Evolutionary conservation across 2,888 invertebrate genomes (phyloP).

Genomic region (Diadromus collaris): DNA sequence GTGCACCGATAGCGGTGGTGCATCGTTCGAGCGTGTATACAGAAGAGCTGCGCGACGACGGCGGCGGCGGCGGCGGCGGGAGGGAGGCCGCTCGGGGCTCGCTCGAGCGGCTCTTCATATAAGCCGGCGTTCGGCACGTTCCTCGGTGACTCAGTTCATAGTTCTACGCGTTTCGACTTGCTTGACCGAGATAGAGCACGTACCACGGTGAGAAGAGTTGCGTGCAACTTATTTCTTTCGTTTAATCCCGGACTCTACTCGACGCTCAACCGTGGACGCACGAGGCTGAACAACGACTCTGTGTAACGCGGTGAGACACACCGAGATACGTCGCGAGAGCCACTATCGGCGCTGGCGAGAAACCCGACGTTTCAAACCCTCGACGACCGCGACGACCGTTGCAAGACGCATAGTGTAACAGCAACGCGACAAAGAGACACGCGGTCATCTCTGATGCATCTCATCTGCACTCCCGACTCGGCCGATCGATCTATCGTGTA

Average conservation of each 20-base stretch:
- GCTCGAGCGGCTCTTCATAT: constrained; percentile 61
- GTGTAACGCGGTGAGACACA: background rate
- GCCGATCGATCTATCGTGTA: background rate
- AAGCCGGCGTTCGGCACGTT: constrained; percentile 66
- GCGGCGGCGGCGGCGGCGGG: background rate
- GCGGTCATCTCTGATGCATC: constrained; percentile 23
- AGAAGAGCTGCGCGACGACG: background rate
- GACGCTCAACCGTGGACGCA: background rate
- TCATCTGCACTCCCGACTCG: background rate
- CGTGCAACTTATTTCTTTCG: constrained; percentile 49
- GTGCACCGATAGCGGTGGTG: constrained; percentile 6
- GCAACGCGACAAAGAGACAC: constrained; percentile 27
- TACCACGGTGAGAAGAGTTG: constrained; percentile 19
- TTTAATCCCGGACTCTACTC: constrained; percentile 32
- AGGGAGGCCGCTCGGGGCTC: constrained; percentile 29
- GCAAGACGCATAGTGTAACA: constrained; percentile 1
- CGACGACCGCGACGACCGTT: background rate
- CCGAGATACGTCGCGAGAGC: constrained; percentile 16
- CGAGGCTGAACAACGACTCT: background rate
- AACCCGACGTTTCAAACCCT: background rate
- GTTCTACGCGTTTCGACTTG: constrained; percentile 58
- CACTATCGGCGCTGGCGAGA: constrained; percentile 22
- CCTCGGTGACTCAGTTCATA: constrained; percentile 64
- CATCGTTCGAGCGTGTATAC: background rate
- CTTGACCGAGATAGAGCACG: constrained; percentile 64